Percentiles rank a stretch among this genome's conserved stretches.
phyloP scores from a whole-genome alignment of 92 coral and sea anemone species.

The Palythoa grandiflora region DNA sequence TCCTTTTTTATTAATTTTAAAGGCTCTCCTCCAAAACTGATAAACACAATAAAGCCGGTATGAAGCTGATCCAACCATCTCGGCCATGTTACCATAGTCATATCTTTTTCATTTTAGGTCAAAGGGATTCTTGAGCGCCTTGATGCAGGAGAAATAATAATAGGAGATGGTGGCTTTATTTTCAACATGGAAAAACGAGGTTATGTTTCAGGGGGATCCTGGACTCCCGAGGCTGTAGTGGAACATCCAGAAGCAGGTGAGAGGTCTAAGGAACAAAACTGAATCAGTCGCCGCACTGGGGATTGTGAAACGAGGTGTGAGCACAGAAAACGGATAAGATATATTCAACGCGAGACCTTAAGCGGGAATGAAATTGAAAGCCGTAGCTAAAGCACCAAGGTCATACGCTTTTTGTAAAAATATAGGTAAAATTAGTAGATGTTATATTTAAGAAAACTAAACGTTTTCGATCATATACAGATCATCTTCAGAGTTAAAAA shows the following conservation, averaged over 20 bases:
- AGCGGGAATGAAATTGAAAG: too few species aligned
- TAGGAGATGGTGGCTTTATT: conserved; percentile 97
- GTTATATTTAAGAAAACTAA: too few species aligned
- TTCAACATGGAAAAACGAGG: conserved; percentile 93
- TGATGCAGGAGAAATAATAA: conserved; percentile 84
- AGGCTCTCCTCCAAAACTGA: too few species aligned
- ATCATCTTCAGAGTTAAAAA: too few species aligned
- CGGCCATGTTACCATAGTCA: neutral
- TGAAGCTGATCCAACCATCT: too few species aligned
- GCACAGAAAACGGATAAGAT: neutral
- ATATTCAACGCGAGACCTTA: too few species aligned
- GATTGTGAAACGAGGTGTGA: neutral
- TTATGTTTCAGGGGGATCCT: conserved; percentile 88
- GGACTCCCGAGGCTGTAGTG: conserved; percentile 92
- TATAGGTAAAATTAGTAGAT: too few species aligned
- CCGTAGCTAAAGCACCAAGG: too few species aligned
- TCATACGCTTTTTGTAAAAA: too few species aligned
- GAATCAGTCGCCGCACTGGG: neutral
- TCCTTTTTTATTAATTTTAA: too few species aligned
- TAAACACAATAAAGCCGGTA: too few species aligned
- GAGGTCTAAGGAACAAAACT: neutral
- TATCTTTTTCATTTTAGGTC: conserved; percentile 45
- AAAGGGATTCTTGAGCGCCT: conserved; percentile 88
- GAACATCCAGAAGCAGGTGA: conserved; percentile 95
- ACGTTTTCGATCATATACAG: too few species aligned